Percentiles rank a stretch among this genome's conserved stretches.
Conservation (phyloP, 2,888 invertebrate genomes). For the Drosophila nr. perissopoda region DNA sequence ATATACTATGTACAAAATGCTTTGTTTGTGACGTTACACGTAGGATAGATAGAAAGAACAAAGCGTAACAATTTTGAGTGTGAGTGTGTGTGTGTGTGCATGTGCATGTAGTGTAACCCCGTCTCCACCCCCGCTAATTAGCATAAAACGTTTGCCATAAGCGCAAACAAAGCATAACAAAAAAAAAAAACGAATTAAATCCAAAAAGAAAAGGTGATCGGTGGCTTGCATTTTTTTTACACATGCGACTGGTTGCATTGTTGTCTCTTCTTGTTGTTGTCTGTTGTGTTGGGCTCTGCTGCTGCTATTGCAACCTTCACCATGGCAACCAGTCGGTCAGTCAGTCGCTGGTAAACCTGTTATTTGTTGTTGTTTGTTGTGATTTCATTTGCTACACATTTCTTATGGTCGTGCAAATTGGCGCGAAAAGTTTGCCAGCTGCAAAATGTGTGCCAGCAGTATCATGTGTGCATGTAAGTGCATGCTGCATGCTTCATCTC, state of each 20-base stretch:
- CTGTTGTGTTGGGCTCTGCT: constrained; percentile 38
- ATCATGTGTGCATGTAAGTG: constrained; percentile 19
- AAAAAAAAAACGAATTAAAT: constrained; percentile 9
- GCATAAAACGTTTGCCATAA: constrained; percentile 52
- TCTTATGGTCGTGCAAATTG: constrained; percentile 61
- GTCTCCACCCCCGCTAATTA: constrained; percentile 57
- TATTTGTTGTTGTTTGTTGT: constrained; percentile 62
- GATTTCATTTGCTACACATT: constrained; percentile 65
- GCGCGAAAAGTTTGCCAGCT: constrained; percentile 77
- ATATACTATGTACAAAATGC: constrained; percentile 39
- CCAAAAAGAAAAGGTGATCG: constrained; percentile 38
- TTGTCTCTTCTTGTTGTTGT: constrained; percentile 20
- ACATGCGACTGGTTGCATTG: constrained; percentile 54
- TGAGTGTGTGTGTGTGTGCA: constrained; percentile 24
- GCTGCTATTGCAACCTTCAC: constrained; percentile 71
- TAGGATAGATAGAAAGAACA: constrained; percentile 60
- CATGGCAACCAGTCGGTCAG: constrained; percentile 67
- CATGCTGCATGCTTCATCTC: constrained; percentile 36
- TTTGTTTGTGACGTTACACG: constrained; percentile 44
- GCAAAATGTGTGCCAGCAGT: constrained; percentile 66
- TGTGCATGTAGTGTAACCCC: constrained; percentile 20
- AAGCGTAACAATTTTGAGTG: constrained; percentile 58
- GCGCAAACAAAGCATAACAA: constrained; percentile 40
- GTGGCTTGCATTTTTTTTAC: constrained; percentile 52
- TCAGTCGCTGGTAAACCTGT: constrained; percentile 73